Evolutionary conservation across 92 coral and sea anemone species (phyloP), one percentile per base, ranked within the genome.

Genomic region (Anthopleura xanthogrammica): DNA sequence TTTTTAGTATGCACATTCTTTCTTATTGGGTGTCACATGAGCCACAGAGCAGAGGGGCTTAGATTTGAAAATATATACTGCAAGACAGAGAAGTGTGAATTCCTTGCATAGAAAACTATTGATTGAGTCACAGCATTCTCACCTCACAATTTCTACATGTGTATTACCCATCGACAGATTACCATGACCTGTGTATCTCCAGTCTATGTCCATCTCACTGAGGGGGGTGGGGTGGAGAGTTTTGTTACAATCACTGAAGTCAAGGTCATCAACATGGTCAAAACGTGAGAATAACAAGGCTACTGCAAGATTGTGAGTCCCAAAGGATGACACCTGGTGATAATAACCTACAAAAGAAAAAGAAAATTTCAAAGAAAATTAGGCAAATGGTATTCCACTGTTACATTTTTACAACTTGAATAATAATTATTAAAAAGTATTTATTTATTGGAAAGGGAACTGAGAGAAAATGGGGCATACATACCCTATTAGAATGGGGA

Each of bases 141-240:
- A 95, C 98, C 92, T 93, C 39, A 91, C 80, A 75, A 52, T 75
- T 64, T 86, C 95, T 57, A 91, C 13, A 48, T 93, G 97, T 50
- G 95, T 82, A 71, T 95, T 95, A 7, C 98, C 98, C 98, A 95
- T 95, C 52, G 94, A 89, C 13, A 95, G 83, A 71, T 95, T 93
- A 42, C 98, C 98, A 86, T 93, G 90, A 43, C 98, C 98, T 3
- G 92, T 48, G 76, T 93, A 95, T 60, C 91, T 91, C 98, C 98
- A 95, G 83, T 95, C 97, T 40, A 95, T 77, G 76, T 95, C 98
- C 87, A 95, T 85, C 86, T 93, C 92, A 89, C 95, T 93, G 23
- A 95, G 90, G 64, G 95, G 98, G 75, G 92, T 90, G 50, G 81
- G 91, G 46, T 79, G 52, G 42, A 88, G 75, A 3, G 86, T 75